Evolutionary conservation across 1,140 invertebrate genomes (phyloP), one percentile per base, ranked within the genome.

Genomic region (Delia radicum): DNA sequence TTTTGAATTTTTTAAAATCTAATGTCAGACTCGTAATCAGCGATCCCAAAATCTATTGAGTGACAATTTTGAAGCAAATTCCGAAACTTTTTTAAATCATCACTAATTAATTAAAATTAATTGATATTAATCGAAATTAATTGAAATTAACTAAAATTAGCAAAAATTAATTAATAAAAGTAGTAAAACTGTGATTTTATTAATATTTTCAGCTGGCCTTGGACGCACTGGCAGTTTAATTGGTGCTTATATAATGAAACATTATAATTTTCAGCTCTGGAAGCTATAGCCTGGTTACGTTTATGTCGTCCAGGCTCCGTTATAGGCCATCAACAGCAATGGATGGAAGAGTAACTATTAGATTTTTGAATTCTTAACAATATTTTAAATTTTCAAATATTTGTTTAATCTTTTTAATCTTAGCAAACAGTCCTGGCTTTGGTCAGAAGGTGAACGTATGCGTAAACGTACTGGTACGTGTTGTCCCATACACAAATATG

Each of bases 281-380:
- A 99, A 88, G 91, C 94, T 5, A 99, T 99, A 81, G 98, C 95
- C 7, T 99, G 98, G 98, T 92, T 98, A 75, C 89, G 98, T 80
- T 93, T 99, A 78, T 99, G 97, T 87, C 90, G 98, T n/a, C 98
- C 98, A n/a, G 98, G 98, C 10, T 99, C 96, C 37, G 94, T 99
- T 26, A 99, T 99, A 84, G 97, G 97, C 0, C 94, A 96, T 81
- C 98, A 99, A 86, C 98, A 99, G 87, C 92, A 94, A 81, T 99
- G 97, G 92, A 89, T 99, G 5, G 93, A 96, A 88, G 91, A 94
- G 96, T 97, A 88, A 89, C 91, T 89, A 77, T 62, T 21, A 27
- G 4, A 69, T 24, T 77, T 76, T 15, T 24, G 0, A 46, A 29
- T n/a, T 55, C 6, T 65, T 18, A 65, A 63, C 62, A n/a, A 42